phyloP scores from a whole-genome alignment of 1,140 invertebrate species.

The Camponotus floridanus region DNA sequence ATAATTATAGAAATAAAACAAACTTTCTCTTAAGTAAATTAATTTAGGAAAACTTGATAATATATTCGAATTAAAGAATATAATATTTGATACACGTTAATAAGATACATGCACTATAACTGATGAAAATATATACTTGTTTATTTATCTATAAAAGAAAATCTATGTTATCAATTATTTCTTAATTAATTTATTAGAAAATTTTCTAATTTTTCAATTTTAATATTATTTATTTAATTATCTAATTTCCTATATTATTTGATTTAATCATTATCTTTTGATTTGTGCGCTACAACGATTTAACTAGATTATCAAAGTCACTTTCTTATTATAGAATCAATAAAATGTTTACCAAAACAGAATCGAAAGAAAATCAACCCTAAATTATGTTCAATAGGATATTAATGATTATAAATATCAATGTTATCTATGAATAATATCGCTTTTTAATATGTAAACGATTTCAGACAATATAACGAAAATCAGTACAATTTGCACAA shows the following conservation, averaged over 20 bases:
- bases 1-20: too few relatives aligned
- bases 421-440: background rate
- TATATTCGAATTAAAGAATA: too few relatives aligned
- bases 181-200: background rate
- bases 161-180: background rate
- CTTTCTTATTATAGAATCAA: background rate
- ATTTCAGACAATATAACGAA: background rate
- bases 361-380: conserved; percentile 1
- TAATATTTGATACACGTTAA: too few relatives aligned
- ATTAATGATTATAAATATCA: conserved; percentile 9
- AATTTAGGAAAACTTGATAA: too few relatives aligned
- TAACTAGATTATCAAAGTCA: conserved; percentile 12
- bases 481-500: background rate
- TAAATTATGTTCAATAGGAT: background rate
- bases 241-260: background rate
- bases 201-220: too few relatives aligned
- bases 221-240: background rate
- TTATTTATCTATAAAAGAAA: background rate
- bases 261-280: conserved; percentile 13
- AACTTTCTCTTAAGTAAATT: too few relatives aligned
- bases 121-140: background rate
- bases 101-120: background rate
- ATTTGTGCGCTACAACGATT: background rate
- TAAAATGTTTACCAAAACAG: too few relatives aligned
- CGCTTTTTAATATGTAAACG: background rate